These are phyloP conservation scores for Saxicola maurus DNA, from an alignment of 2,797 vertebrate genomes.

Conservation along the genomic window DNA sequence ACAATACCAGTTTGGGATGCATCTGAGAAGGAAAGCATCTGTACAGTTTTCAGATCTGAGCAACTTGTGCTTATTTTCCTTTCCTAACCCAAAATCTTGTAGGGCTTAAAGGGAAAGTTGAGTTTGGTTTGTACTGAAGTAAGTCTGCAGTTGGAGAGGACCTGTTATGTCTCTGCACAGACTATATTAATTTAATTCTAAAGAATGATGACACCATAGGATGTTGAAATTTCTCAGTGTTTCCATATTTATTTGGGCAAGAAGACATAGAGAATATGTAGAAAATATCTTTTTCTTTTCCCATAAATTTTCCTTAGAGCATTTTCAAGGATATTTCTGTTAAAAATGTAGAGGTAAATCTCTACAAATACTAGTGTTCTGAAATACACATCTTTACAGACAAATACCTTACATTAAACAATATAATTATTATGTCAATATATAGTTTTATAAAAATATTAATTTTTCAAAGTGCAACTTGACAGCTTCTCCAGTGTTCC, in stretches of 20 bases:
- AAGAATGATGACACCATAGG: neutral
- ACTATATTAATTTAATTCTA: neutral
- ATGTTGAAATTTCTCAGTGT: neutral
- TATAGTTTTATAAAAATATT: neutral
- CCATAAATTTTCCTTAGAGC: neutral
- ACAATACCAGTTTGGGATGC: neutral
- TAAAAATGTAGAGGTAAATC: neutral
- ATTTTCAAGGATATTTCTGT: neutral
- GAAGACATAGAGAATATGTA: neutral
- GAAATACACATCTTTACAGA: neutral
- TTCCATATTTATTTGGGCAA: neutral
- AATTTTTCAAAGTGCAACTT: slow-evolving; percentile 21
- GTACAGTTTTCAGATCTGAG: neutral
- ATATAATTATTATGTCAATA: neutral
- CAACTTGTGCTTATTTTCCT: neutral
- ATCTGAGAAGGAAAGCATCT: neutral
- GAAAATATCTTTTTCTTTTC: neutral
- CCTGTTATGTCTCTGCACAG: neutral
- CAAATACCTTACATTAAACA: neutral
- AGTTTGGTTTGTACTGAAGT: neutral
- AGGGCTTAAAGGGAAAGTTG: neutral
- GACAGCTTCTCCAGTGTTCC: neutral
- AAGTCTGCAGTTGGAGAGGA: neutral
- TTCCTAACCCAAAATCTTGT: neutral
- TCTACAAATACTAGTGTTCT: neutral